Conservation (phyloP, 1,140 invertebrate genomes). For the Eciton burchellii region DNA sequence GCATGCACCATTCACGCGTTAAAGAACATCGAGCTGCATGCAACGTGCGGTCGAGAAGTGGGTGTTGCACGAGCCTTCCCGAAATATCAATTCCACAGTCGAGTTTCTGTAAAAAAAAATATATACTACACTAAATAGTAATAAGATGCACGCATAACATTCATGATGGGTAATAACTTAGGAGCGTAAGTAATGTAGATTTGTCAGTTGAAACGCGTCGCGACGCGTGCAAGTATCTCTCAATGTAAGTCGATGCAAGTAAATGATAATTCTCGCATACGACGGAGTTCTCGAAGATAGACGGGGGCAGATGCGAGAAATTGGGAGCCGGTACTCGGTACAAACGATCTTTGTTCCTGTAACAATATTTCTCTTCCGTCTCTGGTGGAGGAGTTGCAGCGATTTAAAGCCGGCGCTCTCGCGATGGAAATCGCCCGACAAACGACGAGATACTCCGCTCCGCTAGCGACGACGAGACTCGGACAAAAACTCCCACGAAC, state of each 20-base stretch:
- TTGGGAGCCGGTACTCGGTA: conserved; percentile 47
- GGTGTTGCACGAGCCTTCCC: background rate
- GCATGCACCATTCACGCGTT: too few species aligned
- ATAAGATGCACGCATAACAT: background rate
- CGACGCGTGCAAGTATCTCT: background rate
- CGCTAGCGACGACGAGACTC: conserved; percentile 47
- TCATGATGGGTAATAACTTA: too few species aligned
- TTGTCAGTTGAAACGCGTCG: too few species aligned
- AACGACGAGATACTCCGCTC: conserved; percentile 63
- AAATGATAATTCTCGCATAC: conserved; percentile 14
- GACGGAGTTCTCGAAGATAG: conserved; percentile 9
- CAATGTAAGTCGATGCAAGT: background rate
- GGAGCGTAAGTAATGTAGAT: too few species aligned
- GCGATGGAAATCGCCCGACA: conserved; percentile 64
- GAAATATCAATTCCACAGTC: background rate
- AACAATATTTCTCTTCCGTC: conserved; percentile 70
- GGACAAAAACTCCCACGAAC: conserved; percentile 53
- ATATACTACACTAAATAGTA: background rate
- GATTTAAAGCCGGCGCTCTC: conserved; percentile 65
- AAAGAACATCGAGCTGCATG: conserved; percentile 47
- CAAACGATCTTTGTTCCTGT: conserved; percentile 59
- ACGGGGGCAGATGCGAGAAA: conserved; percentile 7
- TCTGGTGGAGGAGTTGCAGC: conserved; percentile 37
- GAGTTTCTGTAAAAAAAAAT: conserved; percentile 21
- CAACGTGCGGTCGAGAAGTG: conserved; percentile 24